Conservation (phyloP, 2,888 invertebrate genomes). For the Deilephila elpenor region DNA sequence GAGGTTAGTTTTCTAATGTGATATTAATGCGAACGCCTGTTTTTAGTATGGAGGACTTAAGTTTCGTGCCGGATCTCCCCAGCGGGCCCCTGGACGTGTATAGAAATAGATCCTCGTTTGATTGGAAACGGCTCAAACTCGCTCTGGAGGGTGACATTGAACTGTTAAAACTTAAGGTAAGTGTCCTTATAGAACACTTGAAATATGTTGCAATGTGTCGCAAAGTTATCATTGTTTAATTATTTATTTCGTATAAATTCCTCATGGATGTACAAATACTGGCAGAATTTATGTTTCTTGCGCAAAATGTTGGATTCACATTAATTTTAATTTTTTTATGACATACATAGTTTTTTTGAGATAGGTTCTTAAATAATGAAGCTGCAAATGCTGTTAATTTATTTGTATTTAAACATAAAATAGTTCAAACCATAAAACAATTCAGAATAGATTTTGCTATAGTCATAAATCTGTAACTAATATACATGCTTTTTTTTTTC, state of each 20-base stretch:
- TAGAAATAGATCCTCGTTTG: constrained; percentile 91
- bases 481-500: too few species aligned
- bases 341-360: too few species aligned
- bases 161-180: constrained; percentile 90
- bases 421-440: too few species aligned
- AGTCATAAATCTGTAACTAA: too few species aligned
- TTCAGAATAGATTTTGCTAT: too few species aligned
- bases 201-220: neutral
- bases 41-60: constrained; percentile 80
- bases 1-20: constrained; percentile 36
- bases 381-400: too few species aligned
- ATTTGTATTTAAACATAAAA: too few species aligned
- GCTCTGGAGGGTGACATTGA: constrained; percentile 91
- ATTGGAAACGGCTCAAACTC: constrained; percentile 93
- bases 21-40: constrained; percentile 42
- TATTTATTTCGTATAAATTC: neutral
- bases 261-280: neutral
- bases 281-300: neutral
- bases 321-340: too few species aligned
- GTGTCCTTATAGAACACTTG: constrained; percentile 29
- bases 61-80: constrained; percentile 88
- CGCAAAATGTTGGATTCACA: too few species aligned
- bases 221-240: constrained; percentile 11
- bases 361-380: too few species aligned
- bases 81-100: constrained; percentile 91